Evolutionary conservation across 2,113 vertebrate species (phyloP), one percentile per base, ranked within the genome.

Genomic region (Vulpes ferrilata): DNA sequence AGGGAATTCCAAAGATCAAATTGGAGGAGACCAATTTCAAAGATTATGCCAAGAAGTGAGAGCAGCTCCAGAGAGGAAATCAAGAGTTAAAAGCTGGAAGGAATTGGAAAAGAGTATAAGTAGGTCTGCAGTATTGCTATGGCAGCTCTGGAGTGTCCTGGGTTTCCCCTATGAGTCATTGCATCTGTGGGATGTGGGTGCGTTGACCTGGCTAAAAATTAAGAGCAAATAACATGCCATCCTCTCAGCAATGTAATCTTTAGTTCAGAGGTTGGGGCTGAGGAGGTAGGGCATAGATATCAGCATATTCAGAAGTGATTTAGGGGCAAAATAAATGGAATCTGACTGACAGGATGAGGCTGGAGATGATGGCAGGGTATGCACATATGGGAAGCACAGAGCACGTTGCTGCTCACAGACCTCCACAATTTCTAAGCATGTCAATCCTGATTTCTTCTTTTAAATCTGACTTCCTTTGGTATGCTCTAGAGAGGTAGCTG

Each of bases 1-100:
- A 93, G 59, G 27, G 38, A 90, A 81, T 51, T 85, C 64, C 27
- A 15, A 8, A 51, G 19, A 51, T 92, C 8, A 83, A 57, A 84
- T 27, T 53, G 3, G 60, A 74, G 8, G 73, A 95, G 67, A 82
- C 23, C 23, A 71, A 3, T 83, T 80, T 96, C 82, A 78, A 82
- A 96, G 43, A 73, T 71, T 13, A 59, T 71, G 51, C 55, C 53
- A 87, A 92, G 53, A 88, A 83, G n/a, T 57, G 35, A 82, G 73
- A 86, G 60, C 22, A 69, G n/a, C 30, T 48, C 73, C 48, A 32
- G 12, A 20, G n/a, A 65, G 38, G 51, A 71, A 65, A 16, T 19
- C 16, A 51, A 12, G 23, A 73, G 22, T 87, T n/a, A 55, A 83
- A 88, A 88, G 60, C 22, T 7, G 17, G 83, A 22, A 82, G 30